Base-by-base conservation (phyloP, 2,888 invertebrate genomes). In the Himalopsyche tibetana region DNA sequence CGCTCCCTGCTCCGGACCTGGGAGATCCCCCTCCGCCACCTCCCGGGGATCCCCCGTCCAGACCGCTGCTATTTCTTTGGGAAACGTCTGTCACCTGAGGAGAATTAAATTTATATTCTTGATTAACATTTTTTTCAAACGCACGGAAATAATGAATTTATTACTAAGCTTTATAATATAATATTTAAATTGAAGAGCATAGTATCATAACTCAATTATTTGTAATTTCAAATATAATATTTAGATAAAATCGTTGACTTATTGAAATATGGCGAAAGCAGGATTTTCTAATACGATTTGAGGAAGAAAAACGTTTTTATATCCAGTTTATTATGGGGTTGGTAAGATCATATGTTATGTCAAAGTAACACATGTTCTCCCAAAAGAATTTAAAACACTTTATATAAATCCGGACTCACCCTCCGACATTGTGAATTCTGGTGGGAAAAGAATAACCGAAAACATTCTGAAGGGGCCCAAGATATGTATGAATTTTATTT, bases 81-180 rank as follows among this genome's bases (percentile, higher is more conserved):
- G 92, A 92, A 55, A 91, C 91, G 88, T 92, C 92, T 79, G 92
- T 92, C 87, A 92, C 92, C 92, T 92, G 89, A n/a, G 15, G 6
- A 63, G 11, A 63, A 63, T 19, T 19, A 63, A 19, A 74, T 38
- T 74, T 5, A 74, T 5, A 36, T 36, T 19, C 28, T 5, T 63
- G 15, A 28, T 0, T 56, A 56, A 17, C 11, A 55, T 5, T 55
- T 56, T 63, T 19, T 28, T 19, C 63, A 63, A 63, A 5, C 19
- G 51, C 15, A 51, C 15, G 3, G 15, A 51, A 6, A 6, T 40
- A 5, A 6, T 40, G 5, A 6, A 40, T 28, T 28, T 28, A 28
- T 28, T 28, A 28, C 1, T 28, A 28, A 28, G 28, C 28, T 28
- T 28, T 28, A 28, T 28, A 28, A 28, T 28, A 28, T 28, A 28